Evolutionary conservation across 1,140 invertebrate species (phyloP).

Genomic region (Drosophila aff.): DNA sequence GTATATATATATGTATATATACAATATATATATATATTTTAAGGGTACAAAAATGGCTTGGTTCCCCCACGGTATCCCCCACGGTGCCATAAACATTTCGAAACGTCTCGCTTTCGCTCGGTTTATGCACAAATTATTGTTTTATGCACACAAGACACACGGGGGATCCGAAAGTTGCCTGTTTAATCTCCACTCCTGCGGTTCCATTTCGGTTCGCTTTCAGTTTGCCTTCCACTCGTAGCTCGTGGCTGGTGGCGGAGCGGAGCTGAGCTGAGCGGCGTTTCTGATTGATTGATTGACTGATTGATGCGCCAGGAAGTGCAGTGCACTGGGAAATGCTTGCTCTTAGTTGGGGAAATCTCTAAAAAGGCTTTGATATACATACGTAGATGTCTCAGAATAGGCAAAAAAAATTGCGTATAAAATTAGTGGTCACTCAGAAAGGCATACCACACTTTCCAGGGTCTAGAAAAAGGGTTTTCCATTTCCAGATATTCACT

Average conservation of each 20-base stretch:
- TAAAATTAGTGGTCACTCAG: too few species aligned
- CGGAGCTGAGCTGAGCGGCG: neutral
- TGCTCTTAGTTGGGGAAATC: neutral
- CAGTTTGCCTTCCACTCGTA: slow-evolving; percentile 33
- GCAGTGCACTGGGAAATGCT: slow-evolving; percentile 16
- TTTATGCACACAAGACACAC: slow-evolving; percentile 44
- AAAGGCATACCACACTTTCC: too few species aligned
- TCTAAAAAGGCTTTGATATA: neutral
- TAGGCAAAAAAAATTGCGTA: too few species aligned
- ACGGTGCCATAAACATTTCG: slow-evolving; percentile 70
- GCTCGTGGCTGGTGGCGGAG: neutral
- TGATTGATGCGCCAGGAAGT: slow-evolving; percentile 30
- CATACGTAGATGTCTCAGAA: too few species aligned
- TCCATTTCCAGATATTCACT: too few species aligned
- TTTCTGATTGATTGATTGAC: slow-evolving; percentile 21
- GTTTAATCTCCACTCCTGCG: slow-evolving; percentile 35
- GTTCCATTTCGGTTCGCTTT: slow-evolving; percentile 20
- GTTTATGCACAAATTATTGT: slow-evolving; percentile 70
- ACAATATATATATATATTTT: neutral
- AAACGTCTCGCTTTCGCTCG: slow-evolving; percentile 43
- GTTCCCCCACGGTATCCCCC: slow-evolving; percentile 38
- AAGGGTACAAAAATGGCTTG: slow-evolving; percentile 24
- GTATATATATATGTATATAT: slow-evolving; percentile 4
- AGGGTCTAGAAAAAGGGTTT: too few species aligned
- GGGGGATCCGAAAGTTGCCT: slow-evolving; percentile 16